phyloP scores from a whole-genome alignment of 2,797 vertebrate genomes.

The Hephaestus fuliginosus region DNA sequence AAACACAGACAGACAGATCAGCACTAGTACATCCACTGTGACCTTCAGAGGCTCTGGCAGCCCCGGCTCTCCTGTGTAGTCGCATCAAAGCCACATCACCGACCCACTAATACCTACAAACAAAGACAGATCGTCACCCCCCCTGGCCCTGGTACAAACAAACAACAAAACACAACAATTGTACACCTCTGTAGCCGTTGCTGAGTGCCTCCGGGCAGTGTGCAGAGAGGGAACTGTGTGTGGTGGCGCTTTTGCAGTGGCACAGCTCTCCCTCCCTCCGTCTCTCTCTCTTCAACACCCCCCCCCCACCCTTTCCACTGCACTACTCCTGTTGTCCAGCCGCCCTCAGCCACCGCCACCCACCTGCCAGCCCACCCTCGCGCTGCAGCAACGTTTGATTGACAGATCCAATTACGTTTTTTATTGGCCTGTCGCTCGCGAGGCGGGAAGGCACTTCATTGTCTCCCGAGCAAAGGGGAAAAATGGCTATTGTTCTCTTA shows the following conservation, averaged over 20 bases:
- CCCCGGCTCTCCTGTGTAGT: slow-evolving; percentile 60
- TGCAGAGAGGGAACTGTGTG: slow-evolving; percentile 32
- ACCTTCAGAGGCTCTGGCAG: slow-evolving; percentile 77
- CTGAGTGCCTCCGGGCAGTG: slow-evolving; percentile 49
- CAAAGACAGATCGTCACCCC: slow-evolving; percentile 68
- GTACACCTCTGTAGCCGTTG: slow-evolving; percentile 54
- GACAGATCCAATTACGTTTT: slow-evolving; percentile 88
- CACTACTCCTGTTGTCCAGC: slow-evolving; percentile 60
- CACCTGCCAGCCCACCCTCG: slow-evolving; percentile 58
- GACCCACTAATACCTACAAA: slow-evolving; percentile 73
- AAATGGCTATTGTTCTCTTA: slow-evolving; percentile 81
- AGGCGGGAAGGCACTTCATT: slow-evolving; percentile 85
- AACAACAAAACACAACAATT: slow-evolving; percentile 69
- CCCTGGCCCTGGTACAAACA: slow-evolving; percentile 59
- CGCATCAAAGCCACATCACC: slow-evolving; percentile 76
- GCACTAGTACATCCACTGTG: slow-evolving; percentile 59
- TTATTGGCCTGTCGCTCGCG: slow-evolving; percentile 85
- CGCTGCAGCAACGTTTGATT: slow-evolving; percentile 79
- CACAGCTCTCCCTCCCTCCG: slow-evolving; percentile 11
- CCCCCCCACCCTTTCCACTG: background rate
- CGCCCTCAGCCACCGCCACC: slow-evolving; percentile 51
- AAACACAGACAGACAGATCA: slow-evolving; percentile 63
- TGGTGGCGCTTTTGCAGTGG: background rate
- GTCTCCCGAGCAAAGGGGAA: slow-evolving; percentile 79
- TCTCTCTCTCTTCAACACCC: background rate